phyloP scores from a whole-genome alignment of 2,797 vertebrate species.

The Thamnophis elegans region DNA sequence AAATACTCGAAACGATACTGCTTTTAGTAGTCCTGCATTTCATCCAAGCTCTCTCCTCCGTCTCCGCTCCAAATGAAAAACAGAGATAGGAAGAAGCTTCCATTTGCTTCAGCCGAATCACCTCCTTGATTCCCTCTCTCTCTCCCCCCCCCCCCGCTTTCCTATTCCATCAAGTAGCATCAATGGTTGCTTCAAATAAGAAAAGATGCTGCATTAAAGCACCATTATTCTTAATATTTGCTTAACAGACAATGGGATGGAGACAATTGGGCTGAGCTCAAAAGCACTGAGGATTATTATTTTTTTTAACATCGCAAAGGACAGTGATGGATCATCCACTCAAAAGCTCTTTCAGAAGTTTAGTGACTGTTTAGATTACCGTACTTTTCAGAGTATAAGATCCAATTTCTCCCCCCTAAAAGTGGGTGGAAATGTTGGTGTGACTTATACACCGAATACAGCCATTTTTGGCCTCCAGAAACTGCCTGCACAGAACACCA shows the following conservation, averaged over 20 bases:
- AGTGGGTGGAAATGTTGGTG: no score
- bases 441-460: no score
- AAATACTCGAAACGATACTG: constrained; percentile 40
- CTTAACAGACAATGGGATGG: constrained; percentile 47
- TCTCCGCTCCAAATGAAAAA: constrained; percentile 52
- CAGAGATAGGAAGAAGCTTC: constrained; percentile 57
- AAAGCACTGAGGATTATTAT: constrained; percentile 23
- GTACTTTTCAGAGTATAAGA: no score
- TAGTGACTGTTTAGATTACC: constrained; percentile 19
- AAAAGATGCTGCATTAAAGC: constrained; percentile 51
- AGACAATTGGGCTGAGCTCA: constrained; percentile 28
- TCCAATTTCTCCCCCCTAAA: no score
- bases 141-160: constrained; percentile 53
- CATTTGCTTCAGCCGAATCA: constrained; percentile 52
- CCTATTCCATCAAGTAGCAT: constrained; percentile 58
- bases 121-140: constrained; percentile 43
- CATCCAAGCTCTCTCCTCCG: constrained; percentile 15
- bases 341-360: constrained; percentile 1
- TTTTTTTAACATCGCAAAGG: not conserved
- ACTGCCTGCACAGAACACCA: not conserved
- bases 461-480: no score
- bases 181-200: constrained; percentile 44
- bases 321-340: not conserved
- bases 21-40: constrained; percentile 50
- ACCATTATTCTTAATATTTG: constrained; percentile 45